Base-by-base conservation (phyloP, 92 coral and sea anemone species). In the Epizoanthus fatuus region DNA sequence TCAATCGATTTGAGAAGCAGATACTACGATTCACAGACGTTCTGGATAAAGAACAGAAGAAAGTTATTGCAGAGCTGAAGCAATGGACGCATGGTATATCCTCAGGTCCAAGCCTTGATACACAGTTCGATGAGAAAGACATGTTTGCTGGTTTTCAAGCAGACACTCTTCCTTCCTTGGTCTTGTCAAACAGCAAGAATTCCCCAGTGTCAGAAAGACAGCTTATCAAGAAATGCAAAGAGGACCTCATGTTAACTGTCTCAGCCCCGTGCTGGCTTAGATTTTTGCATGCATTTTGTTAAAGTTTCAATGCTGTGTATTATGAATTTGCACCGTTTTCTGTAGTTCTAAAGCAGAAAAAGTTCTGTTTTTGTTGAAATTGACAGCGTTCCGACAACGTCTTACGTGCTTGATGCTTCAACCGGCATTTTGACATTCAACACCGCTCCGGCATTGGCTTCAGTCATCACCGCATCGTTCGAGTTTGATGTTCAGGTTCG, bases 1-100 rank as follows among this genome's bases (percentile, higher is more conserved):
- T 90, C 59, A 90, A 90, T 63, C 83, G 94, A 32, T 90, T 90
- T 42, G 94, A 90, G 78, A 90, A 90, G 45, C 94, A 90, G 68
- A 44, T 86, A 35, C 86, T 90, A 14, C 94, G 94, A 20, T 90
- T 86, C 79, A 25, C 74, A 42, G 93, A 90, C 58, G 93, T 86
- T 25, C 60, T 90, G 67, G 59, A 22, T 58, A 65, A 54, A 6
- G n/a, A 42, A 7, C 81, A 90, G 44, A 40, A 44, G 69, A 44
- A 25, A 20, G 55, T 74, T 32, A 55, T 85, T 44, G 10, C 2
- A 39, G 60, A 86, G 42, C 78, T 90, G 16, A 14, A 57, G 51
- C 14, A 13, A 6, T 90, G 93, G 93, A 79, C 66, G 58, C 15
- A 14, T 7, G 60, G 49, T 44, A 59, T 90, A 52, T 86, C 87